Conservation (phyloP, 1,140 invertebrate species). For the Drosophila parvula region DNA sequence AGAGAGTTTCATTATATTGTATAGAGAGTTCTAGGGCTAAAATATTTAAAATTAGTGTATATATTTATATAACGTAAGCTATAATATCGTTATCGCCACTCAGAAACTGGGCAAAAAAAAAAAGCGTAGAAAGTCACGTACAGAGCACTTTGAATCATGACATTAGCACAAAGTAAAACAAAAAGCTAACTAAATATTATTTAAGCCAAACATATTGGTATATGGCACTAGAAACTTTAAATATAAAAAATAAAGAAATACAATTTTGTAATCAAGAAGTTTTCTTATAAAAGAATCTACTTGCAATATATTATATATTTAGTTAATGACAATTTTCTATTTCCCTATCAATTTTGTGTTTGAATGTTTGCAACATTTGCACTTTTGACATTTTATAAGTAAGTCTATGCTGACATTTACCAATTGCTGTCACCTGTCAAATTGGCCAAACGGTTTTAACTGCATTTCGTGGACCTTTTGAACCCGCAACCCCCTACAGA, state of each 20-base stretch:
- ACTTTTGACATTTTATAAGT: slow-evolving; percentile 25
- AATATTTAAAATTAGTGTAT: neutral
- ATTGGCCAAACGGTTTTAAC: neutral
- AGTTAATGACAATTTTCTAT: too few relatives aligned
- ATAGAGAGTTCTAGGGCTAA: neutral
- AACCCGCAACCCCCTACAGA: slow-evolving; percentile 1
- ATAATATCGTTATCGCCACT: slow-evolving; percentile 22
- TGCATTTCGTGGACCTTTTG: slow-evolving; percentile 23
- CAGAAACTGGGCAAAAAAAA: neutral
- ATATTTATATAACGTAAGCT: slow-evolving; percentile 19
- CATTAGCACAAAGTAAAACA: slow-evolving; percentile 39
- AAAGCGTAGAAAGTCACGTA: slow-evolving; percentile 51
- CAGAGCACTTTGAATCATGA: slow-evolving; percentile 17
- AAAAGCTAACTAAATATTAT: slow-evolving; percentile 3
- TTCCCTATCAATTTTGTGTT: neutral
- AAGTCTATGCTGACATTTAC: slow-evolving; percentile 1
- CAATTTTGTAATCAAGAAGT: neutral
- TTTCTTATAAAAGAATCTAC: too few relatives aligned
- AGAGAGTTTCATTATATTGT: neutral
- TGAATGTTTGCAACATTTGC: neutral
- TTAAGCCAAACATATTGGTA: too few relatives aligned
- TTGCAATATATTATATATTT: too few relatives aligned
- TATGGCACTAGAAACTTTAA: too few relatives aligned
- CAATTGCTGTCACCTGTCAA: slow-evolving; percentile 28
- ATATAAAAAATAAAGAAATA: too few relatives aligned